phyloP scores from a whole-genome alignment of 2,797 vertebrate genomes.

The Numenius phaeopus region DNA sequence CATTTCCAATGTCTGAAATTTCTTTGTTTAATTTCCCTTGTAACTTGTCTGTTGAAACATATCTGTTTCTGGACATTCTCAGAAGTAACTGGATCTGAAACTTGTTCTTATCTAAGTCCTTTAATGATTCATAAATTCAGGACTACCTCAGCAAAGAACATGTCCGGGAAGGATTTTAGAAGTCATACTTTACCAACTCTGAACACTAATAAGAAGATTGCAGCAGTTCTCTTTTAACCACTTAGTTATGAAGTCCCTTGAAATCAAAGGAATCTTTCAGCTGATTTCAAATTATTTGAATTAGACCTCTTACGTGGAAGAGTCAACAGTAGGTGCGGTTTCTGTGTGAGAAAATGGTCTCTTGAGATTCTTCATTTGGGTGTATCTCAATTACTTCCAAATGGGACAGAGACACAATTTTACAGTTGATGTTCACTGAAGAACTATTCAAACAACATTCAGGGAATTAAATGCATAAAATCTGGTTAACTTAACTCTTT shows the following conservation, averaged over 20 bases:
- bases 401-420: neutral
- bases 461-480: neutral
- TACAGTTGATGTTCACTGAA: neutral
- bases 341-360: neutral
- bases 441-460: neutral
- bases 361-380: neutral
- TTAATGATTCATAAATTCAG: neutral
- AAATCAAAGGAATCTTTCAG: neutral
- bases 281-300: neutral
- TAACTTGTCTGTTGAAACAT: neutral
- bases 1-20: neutral
- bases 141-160: neutral
- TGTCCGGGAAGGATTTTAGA: neutral
- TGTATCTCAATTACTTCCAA: neutral
- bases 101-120: neutral
- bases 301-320: accelerated
- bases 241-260: neutral
- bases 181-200: neutral
- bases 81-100: neutral
- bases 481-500: neutral
- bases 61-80: neutral
- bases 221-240: neutral
- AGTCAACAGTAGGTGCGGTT: neutral
- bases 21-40: neutral
- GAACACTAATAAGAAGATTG: neutral